Conservation (phyloP, 2,113 vertebrate genomes). For the Cryptoleucopteryx plumbea region DNA sequence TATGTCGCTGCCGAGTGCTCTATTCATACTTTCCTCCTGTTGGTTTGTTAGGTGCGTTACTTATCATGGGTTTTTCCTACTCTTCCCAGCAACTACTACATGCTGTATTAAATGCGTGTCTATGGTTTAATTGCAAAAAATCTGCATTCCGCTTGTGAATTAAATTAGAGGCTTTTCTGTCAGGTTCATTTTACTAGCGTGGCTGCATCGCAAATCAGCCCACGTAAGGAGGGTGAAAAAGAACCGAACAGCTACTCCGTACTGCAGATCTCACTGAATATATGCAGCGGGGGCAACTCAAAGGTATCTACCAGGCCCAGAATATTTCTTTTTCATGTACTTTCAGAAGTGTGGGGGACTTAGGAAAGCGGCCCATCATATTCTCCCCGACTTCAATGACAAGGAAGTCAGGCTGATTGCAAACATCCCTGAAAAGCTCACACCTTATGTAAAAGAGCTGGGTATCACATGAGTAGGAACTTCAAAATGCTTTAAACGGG, state of each 20-base stretch:
- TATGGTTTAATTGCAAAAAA: conserved; percentile 8
- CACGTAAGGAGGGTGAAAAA: background rate
- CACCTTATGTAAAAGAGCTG: conserved; percentile 4
- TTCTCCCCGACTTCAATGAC: background rate
- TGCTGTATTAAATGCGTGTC: conserved; percentile 1
- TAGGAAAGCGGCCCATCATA: background rate
- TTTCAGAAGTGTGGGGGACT: background rate
- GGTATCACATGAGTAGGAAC: background rate
- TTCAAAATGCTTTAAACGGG: background rate
- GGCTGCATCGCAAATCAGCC: conserved; percentile 27
- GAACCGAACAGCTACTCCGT: background rate
- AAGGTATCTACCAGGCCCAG: background rate
- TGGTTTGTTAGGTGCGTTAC: background rate
- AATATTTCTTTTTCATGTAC: background rate
- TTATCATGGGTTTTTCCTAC: background rate
- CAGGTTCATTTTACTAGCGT: background rate
- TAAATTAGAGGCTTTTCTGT: conserved; percentile 34
- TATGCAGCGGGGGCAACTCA: background rate
- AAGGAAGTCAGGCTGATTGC: background rate
- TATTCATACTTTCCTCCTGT: background rate
- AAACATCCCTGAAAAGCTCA: background rate
- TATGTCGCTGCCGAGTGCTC: background rate
- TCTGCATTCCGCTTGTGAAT: conserved; percentile 12
- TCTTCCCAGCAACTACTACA: background rate
- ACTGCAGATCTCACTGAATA: conserved; percentile 46